phyloP scores from a whole-genome alignment of 2,797 vertebrate genomes.

The Tolypeutes matacus region DNA sequence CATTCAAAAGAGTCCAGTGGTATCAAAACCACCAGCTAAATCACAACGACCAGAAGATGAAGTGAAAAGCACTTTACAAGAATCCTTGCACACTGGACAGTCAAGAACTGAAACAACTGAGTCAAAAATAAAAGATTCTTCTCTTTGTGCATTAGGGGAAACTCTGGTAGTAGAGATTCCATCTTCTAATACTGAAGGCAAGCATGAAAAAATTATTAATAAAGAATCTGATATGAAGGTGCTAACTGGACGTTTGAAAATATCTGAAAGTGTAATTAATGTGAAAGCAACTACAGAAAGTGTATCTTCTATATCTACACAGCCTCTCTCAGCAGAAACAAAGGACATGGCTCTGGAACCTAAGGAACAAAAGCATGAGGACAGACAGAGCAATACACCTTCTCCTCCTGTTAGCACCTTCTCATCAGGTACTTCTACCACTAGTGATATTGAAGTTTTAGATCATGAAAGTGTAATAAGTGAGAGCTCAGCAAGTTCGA shows the following conservation, averaged over 20 bases:
- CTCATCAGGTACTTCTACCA: constrained; percentile 98
- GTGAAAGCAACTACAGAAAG: constrained; percentile 72
- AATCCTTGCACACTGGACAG: constrained; percentile 80
- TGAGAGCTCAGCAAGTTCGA: constrained; percentile 98
- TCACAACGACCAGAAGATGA: constrained; percentile 92
- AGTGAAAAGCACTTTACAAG: constrained; percentile 85
- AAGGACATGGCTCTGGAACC: constrained; percentile 92
- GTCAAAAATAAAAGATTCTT: constrained; percentile 81
- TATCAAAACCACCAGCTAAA: constrained; percentile 95
- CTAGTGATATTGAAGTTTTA: constrained; percentile 98
- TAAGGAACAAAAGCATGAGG: constrained; percentile 95
- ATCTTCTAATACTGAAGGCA: constrained; percentile 70
- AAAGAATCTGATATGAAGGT: constrained; percentile 78
- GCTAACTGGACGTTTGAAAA: constrained; percentile 76
- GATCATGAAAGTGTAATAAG: constrained; percentile 99
- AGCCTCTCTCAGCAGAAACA: constrained; percentile 84
- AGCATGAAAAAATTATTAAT: constrained; percentile 74
- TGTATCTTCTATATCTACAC: constrained; percentile 75
- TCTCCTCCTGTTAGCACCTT: constrained; percentile 98
- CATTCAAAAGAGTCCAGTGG: constrained; percentile 91
- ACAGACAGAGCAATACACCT: constrained; percentile 97
- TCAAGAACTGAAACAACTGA: constrained; percentile 79
- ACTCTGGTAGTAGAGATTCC: constrained; percentile 78
- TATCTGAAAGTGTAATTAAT: constrained; percentile 70
- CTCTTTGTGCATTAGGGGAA: constrained; percentile 74